Evolutionary conservation across 2,888 invertebrate species (phyloP).

Genomic region (Saturnia pavonia): DNA sequence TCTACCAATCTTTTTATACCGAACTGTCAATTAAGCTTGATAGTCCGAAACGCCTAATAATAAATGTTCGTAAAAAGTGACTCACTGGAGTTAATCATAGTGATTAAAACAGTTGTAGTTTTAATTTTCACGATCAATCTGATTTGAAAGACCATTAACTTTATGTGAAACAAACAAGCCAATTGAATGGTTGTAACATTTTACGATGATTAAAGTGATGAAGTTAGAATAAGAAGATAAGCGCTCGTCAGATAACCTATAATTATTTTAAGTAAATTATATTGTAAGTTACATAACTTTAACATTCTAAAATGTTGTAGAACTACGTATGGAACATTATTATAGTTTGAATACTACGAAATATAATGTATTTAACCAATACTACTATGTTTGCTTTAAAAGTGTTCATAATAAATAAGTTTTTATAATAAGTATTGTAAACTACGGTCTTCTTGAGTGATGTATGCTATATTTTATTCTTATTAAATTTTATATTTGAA

Average conservation of each 20-base stretch:
- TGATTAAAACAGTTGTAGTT: slow-evolving; percentile 32
- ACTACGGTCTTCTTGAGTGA: too few species aligned
- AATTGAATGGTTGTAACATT: neutral
- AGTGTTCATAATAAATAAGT: too few species aligned
- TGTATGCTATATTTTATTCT: too few species aligned
- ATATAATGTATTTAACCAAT: too few species aligned
- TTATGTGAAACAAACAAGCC: slow-evolving; percentile 14
- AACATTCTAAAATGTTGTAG: neutral
- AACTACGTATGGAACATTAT: neutral
- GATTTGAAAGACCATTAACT: slow-evolving; percentile 18
- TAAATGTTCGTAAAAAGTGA: slow-evolving; percentile 14
- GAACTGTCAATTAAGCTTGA: neutral
- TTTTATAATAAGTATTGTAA: too few species aligned
- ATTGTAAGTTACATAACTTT: neutral
- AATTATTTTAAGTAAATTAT: neutral
- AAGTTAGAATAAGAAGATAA: neutral
- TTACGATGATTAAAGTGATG: slow-evolving; percentile 10
- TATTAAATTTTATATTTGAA: too few species aligned
- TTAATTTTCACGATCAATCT: slow-evolving; percentile 24
- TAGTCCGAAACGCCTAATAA: neutral
- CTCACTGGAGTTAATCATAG: slow-evolving; percentile 34
- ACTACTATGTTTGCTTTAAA: too few species aligned
- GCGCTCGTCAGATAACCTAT: neutral
- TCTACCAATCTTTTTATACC: neutral
- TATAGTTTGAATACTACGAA: too few species aligned